Evolutionary conservation across 64 coral and sea anemone species (phyloP).

Genomic region (Stylophora pistillata): DNA sequence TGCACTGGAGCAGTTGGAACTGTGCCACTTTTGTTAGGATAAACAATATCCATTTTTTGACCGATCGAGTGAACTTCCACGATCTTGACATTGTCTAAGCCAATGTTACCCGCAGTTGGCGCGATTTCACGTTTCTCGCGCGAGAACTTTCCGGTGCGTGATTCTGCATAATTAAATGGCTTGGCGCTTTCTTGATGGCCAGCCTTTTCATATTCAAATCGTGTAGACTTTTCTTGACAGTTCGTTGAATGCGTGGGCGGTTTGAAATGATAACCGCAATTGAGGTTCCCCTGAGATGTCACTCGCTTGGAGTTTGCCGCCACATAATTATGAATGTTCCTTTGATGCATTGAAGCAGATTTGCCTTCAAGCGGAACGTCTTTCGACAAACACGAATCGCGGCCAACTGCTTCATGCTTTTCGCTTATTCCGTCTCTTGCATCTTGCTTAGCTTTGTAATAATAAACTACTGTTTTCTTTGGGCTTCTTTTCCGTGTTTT

Average conservation of each 20-base stretch:
- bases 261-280: constrained; percentile 10
- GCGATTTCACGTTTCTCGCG: constrained; percentile 45
- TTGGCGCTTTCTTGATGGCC: constrained; percentile 29
- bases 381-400: background rate
- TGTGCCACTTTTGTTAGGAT: constrained; percentile 33
- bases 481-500: constrained; percentile 57
- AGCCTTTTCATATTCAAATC: constrained; percentile 44
- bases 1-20: background rate
- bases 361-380: constrained; percentile 28
- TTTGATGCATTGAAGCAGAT: constrained; percentile 32
- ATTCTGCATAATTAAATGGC: constrained; percentile 45
- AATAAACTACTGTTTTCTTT: constrained; percentile 57
- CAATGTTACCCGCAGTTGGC: constrained; percentile 31
- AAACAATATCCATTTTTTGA: constrained; percentile 6
- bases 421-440: background rate
- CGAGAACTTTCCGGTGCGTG: background rate
- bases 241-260: background rate
- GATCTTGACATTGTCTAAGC: constrained; percentile 72
- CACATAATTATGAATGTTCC: constrained; percentile 16
- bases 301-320: background rate
- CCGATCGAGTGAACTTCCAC: constrained; percentile 71
- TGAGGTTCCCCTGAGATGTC: constrained; percentile 62
- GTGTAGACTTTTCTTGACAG: constrained; percentile 44
- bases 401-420: background rate
- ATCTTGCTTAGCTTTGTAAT: constrained; percentile 24